Base-by-base conservation (phyloP, 2,113 vertebrate species). In the Tragelaphus strepsiceros region DNA sequence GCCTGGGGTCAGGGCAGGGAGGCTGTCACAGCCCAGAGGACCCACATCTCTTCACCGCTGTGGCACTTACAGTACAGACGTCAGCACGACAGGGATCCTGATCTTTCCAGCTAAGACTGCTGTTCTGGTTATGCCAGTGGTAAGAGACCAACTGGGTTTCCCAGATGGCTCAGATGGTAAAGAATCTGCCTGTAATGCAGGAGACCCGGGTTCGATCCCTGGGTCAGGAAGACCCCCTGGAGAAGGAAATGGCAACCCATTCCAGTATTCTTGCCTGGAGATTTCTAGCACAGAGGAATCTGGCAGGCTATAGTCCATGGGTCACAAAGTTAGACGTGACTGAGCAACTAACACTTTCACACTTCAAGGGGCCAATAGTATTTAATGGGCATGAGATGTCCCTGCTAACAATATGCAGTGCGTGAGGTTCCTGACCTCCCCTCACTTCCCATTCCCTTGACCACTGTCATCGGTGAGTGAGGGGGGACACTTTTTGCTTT, bases 71-170 rank as follows among this genome's bases (percentile, higher is more conserved):
- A 4, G 11, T 62, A 28, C 13, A 32, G 32, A 77, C 16, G 10
- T 12, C 43, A 51, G 46, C 10, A 2, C 6, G 10, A 0, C 9
- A 8, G 35, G 26, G 3, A 54, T 15, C 24, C 61, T 62, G 39
- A 35, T 2, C n/a, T 61, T 83, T 39, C 49, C 32, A 30, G 43
- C 32, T 2, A 26, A 12, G 4, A 26, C 82, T 22, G 21, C 8
- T 67, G 17, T 26, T 54, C 39, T 19, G 81, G 7, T 53, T 46
- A 30, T 39, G 30, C 17, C 67, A 8, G 30, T 9, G 22, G 43
- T 77, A 16, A 81, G 6, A 17, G 64, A 1, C 6, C n/a, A 54
- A 2, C 12, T 77, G 22, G 71, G 22, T 3, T 77, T 77, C 35
- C 22, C 71, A 4, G 71, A 2, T 43, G 71, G 71, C 12, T 43